Evolutionary conservation across 2,797 vertebrate species (phyloP).

Genomic region (Microctenopoma steveboyesi): DNA sequence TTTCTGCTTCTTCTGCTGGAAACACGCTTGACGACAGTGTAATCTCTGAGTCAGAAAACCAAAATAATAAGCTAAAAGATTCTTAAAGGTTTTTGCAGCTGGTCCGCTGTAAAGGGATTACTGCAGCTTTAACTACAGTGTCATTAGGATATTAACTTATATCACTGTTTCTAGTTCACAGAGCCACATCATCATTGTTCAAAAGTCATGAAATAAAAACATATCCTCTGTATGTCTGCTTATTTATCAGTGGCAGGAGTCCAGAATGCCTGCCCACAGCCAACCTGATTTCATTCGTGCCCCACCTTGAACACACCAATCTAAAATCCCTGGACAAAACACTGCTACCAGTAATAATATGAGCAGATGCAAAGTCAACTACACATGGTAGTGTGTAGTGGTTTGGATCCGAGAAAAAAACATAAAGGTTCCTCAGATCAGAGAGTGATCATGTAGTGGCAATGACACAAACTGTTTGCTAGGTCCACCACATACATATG

Average conservation of each 20-base stretch:
- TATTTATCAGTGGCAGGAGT: constrained; percentile 14
- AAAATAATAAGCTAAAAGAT: too few relatives aligned
- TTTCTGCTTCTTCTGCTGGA: too few relatives aligned
- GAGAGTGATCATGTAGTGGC: not conserved
- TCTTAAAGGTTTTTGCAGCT: too few relatives aligned
- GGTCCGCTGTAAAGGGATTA: not conserved
- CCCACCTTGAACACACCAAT: not conserved
- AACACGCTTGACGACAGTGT: too few relatives aligned
- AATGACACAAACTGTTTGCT: not conserved
- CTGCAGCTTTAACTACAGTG: not conserved
- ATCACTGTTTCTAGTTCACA: not conserved
- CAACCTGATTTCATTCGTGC: constrained; percentile 5
- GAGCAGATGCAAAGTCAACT: constrained; percentile 24
- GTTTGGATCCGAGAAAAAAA: not conserved
- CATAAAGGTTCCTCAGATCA: not conserved
- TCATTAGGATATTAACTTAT: not conserved
- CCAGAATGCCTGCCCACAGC: constrained; percentile 5
- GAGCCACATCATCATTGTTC: constrained; percentile 1
- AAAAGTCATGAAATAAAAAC: constrained; percentile 23
- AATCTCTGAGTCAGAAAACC: too few relatives aligned
- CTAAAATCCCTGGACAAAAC: not conserved
- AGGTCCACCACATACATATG: not conserved
- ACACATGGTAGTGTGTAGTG: not conserved
- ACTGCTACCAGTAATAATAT: not conserved
- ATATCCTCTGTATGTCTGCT: constrained; percentile 5